Evolutionary conservation across 2,113 vertebrate genomes (phyloP), one percentile per base, ranked within the genome.

Genomic region (Boleophthalmus pectinirostris): DNA sequence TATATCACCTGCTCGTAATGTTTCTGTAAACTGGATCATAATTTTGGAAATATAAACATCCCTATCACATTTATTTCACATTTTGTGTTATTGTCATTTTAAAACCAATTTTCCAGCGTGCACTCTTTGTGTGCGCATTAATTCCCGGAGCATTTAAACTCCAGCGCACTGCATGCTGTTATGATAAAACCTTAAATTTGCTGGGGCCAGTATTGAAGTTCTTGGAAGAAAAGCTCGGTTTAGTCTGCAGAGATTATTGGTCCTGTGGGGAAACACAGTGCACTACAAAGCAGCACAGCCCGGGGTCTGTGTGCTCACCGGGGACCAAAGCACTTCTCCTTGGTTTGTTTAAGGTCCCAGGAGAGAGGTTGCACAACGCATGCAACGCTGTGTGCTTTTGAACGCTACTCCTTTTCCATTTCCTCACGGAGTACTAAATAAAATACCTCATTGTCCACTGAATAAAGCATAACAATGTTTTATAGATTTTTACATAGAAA

Each of bases 271-370:
- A 75, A 87, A 83, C 85, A 79, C 2, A 70, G 79, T 79, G 79
- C 80, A 88, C 85, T 84, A 82, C 84, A 89, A 88, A 90, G 87
- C 80, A 75, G 72, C 56, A 73, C 85, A 82, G 88, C 91, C 82
- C 54, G 83, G 80, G 21, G 88, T 87, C 80, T 73, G 70, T 81
- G 78, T 79, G 81, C 83, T 86, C 90, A 86, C 79, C 0, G 66
- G 88, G 82, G 90, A 91, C 69, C 83, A 49, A 69, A 89, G 60
- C 80, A 82, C 78, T 90, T 88, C 58, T 79, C 84, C 80, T 76
- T 76, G 66, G 76, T 89, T 92, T 88, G 82, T 89, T 90, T 90
- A 83, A 78, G 76, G 68, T 84, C 89, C 80, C 86, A 2, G 35
- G 83, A 75, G 87, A 86, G 73, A 77, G 64, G 43, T 65, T 84